These are phyloP conservation scores for Pangasius mekongensis DNA, from an alignment of 2,797 vertebrate species.

Conservation along the genomic window DNA sequence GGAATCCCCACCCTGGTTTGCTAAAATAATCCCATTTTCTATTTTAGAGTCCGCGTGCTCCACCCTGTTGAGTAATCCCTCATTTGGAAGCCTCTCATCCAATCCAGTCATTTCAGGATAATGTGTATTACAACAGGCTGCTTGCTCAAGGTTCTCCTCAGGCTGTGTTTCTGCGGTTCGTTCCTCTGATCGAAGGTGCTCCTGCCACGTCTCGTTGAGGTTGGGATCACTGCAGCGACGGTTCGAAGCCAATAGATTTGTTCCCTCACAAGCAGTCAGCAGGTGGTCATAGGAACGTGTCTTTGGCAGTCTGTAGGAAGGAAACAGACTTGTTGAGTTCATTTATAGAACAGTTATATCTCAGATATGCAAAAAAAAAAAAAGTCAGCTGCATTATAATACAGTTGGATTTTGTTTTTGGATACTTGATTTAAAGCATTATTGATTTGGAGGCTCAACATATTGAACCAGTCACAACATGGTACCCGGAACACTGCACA, in stretches of 20 bases:
- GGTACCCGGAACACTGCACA: not conserved
- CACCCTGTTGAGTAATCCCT: not conserved
- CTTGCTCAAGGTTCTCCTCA: conserved; percentile 63
- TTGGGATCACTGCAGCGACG: conserved; percentile 94
- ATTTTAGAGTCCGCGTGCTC: conserved; percentile 32
- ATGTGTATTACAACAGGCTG: conserved; percentile 58
- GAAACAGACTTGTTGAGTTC: not conserved
- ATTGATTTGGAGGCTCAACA: not conserved
- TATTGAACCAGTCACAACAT: not conserved
- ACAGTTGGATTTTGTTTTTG: not conserved
- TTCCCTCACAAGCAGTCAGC: conserved; percentile 86
- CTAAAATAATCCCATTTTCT: conserved; percentile 34
- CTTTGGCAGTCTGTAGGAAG: conserved; percentile 85
- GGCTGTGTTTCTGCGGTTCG: conserved; percentile 80
- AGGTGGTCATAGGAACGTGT: conserved; percentile 96
- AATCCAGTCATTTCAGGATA: conserved; percentile 63
- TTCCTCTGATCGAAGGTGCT: conserved; percentile 89
- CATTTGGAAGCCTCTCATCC: conserved; percentile 48
- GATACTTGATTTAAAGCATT: not conserved
- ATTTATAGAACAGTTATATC: not conserved
- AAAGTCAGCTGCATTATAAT: not conserved
- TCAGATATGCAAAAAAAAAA: not conserved
- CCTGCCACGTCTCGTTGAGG: conserved; percentile 96
- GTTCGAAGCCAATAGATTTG: conserved; percentile 77
- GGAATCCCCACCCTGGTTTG: conserved; percentile 65